Evolutionary conservation across 2,888 invertebrate species (phyloP), one percentile per base, ranked within the genome.

Genomic region (Athalia rosae): DNA sequence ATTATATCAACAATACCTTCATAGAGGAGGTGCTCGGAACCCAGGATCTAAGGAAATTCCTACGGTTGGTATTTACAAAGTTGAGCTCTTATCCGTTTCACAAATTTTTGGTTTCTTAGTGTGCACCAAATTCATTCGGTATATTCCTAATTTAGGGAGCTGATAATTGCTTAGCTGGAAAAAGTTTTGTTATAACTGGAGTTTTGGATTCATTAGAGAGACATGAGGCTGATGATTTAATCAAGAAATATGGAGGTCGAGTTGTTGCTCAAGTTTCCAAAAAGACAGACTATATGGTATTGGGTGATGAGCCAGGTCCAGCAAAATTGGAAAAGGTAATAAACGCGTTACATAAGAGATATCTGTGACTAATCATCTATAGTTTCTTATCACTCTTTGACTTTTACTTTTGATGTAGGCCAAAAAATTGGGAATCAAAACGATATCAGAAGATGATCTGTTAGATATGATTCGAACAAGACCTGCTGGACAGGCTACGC

Each of bases 201-300:
- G 95, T 98, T 1, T 90, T 97, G 64, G 97, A 98, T 85, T 97
- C 97, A 0, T 91, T 98, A 82, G 97, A 97, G 84, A 92, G 95
- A 11, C 96, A 97, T 4, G 97, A 97, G 84, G 93, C 95, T 4
- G 92, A 92, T 53, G 93, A 92, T 0, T 91, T 97, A 5, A 93
- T 98, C 11, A 93, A 93, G 77, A 93, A 94, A 82, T 95, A 95
- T 88, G 97, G 98, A 0, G 98, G 98, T 0, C 93, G 93, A 86
- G 92, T 95, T 2, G 95, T 95, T 79, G 92, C 91, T 59, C 91
- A 92, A 62, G 92, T 98, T 28, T 96, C 97, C 79, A 94, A 93
- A 85, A 95, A 95, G 91, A 95, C 96, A 6, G 94, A 94, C 83
- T 98, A 96, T 89, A 88, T 98, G 2, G 91, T 98, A 41, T 93